Percentiles rank a stretch among this genome's conserved stretches.
phyloP scores from a whole-genome alignment of 2,888 invertebrate species.

The Sympetrum striolatum region DNA sequence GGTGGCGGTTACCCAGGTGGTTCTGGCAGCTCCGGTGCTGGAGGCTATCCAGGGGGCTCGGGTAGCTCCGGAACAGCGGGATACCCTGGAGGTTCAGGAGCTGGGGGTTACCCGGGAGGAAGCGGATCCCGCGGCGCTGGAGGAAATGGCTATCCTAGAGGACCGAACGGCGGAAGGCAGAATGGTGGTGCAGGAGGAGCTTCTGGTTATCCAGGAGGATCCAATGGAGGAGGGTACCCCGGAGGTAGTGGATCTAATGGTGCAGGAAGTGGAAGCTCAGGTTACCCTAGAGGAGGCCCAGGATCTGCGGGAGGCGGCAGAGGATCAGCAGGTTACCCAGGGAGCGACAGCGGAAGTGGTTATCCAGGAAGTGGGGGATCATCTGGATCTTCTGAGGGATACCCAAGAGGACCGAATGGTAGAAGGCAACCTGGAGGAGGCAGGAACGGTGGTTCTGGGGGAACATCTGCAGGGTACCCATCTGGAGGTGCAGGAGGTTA shows the following conservation, averaged over 20 bases:
- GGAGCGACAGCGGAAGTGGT: neutral
- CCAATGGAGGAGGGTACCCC: neutral
- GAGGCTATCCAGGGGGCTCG: neutral
- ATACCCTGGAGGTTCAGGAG: slow-evolving; percentile 6
- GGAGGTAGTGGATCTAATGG: neutral
- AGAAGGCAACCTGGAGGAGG: neutral
- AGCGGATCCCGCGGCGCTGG: neutral
- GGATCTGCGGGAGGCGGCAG: neutral
- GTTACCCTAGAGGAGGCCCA: neutral
- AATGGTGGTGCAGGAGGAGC: neutral
- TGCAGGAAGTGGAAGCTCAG: neutral
- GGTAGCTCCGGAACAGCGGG: neutral
- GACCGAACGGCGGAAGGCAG: neutral
- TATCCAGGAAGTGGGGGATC: too few relatives aligned
- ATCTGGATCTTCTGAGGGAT: neutral
- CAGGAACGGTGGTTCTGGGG: neutral
- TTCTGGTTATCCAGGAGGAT: slow-evolving; percentile 7
- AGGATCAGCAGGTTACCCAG: neutral
- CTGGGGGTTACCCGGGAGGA: neutral
- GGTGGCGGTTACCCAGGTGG: neutral
- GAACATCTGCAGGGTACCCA: neutral
- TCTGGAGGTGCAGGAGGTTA: neutral
- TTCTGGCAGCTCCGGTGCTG: neutral
- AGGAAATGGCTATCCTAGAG: neutral
- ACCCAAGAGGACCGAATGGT: neutral